Evolutionary conservation across 2,888 invertebrate species (phyloP).

Genomic region (Parnassius glacialis): DNA sequence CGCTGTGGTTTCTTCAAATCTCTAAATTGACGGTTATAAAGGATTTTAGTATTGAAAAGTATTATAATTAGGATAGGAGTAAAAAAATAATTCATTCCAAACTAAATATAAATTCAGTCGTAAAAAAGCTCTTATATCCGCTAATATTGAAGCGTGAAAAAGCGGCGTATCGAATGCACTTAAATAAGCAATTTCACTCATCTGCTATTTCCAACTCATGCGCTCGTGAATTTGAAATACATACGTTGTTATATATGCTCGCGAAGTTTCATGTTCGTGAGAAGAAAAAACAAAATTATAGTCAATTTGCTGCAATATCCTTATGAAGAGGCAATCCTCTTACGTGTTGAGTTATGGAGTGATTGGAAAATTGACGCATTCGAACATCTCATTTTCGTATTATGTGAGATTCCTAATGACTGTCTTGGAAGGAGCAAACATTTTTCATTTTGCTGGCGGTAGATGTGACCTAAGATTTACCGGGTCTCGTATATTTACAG

Average conservation of each 20-base stretch:
- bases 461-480: conserved; percentile 46
- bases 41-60: no score
- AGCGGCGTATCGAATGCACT: conserved; percentile 47
- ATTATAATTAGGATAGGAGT: neutral
- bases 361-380: conserved; percentile 42
- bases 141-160: conserved; percentile 42
- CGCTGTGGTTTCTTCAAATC: no score
- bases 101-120: no score
- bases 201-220: conserved; percentile 41
- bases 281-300: conserved; percentile 75
- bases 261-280: conserved; percentile 62
- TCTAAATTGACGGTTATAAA: no score
- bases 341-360: conserved; percentile 55
- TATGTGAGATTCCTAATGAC: conserved; percentile 57
- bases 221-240: conserved; percentile 51
- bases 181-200: conserved; percentile 67
- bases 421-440: conserved; percentile 62
- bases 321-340: conserved; percentile 70
- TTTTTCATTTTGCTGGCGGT: conserved; percentile 55
- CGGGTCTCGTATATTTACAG: no score
- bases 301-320: conserved; percentile 75
- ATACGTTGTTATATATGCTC: no score
- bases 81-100: no score
- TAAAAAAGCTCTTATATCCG: conserved; percentile 28
- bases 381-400: conserved; percentile 44